Evolutionary conservation across 2,797 vertebrate species (phyloP), one percentile per base, ranked within the genome.

Genomic region (Pelodytes ibericus): DNA sequence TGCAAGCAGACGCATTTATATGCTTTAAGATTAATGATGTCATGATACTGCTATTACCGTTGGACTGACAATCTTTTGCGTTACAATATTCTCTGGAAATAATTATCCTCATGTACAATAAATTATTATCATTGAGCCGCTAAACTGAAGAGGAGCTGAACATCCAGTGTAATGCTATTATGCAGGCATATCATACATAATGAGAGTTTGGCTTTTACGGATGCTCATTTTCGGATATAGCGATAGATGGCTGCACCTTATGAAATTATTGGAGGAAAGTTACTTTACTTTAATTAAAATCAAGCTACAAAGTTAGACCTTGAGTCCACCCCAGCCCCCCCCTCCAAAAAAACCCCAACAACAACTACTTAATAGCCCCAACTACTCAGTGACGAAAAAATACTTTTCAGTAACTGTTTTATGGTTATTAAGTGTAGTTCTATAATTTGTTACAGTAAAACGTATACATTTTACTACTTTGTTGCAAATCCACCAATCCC

Each of bases 1-100:
- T 24, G 36, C 51, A 51, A 31, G 61, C 69, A 72, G 41, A 70
- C 53, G 31, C 22, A 72, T 66, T 60, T 33, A 72, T 72, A 18
- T 24, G 29, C 69, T 27, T 49, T 49, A 72, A 67, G 62, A 78
- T 66, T 61, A 78, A 78, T 72, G 62, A 72, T 78, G 69, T 72
- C 75, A 60, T 71, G 62, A 78, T 78, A 67, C 61, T 27, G 2
- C 62, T 49, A 66, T 67, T 56, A 51, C 51, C 61, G 65, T 70
- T 11, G 29, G 60, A 44, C 29, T 18, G 69, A 71, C 75, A 78
- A 51, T 41, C 62, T 61, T 11, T 44, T 61, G 51, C 29, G 61
- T 78, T 78, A 60, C 39, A 60, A 53, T 78, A 72, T 66, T 66
- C 53, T 67, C 44, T 61, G 29, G 39, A 66, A 78, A 64, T 53